phyloP scores from a whole-genome alignment of 2,888 invertebrate species.

The Crocallis elinguaria region DNA sequence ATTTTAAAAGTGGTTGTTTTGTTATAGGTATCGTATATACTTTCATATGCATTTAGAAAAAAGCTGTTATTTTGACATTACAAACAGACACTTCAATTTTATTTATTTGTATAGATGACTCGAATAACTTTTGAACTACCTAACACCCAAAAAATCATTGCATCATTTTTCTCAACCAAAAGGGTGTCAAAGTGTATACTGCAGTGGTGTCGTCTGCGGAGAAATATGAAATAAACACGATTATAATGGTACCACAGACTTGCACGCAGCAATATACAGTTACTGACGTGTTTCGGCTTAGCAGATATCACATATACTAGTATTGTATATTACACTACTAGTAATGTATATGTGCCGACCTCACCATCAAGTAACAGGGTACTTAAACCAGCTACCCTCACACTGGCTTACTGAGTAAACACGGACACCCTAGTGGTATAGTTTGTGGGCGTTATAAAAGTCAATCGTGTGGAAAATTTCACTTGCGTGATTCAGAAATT shows the following conservation, averaged over 20 bases:
- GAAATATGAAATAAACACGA: slow-evolving; percentile 27
- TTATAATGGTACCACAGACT: too few relatives aligned
- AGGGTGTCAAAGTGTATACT: slow-evolving; percentile 50
- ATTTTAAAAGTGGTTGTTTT: too few relatives aligned
- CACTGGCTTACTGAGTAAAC: slow-evolving; percentile 53
- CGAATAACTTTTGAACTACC: too few relatives aligned
- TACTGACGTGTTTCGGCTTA: background rate
- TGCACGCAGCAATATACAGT: slow-evolving; percentile 36
- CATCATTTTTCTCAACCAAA: background rate
- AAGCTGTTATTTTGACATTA: too few relatives aligned
- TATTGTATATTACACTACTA: background rate
- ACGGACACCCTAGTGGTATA: slow-evolving; percentile 44
- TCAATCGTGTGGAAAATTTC: slow-evolving; percentile 39
- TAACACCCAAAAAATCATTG: too few relatives aligned
- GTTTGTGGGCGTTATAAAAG: slow-evolving; percentile 8
- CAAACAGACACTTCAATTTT: too few relatives aligned
- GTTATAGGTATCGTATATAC: too few relatives aligned
- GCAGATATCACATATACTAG: slow-evolving; percentile 31
- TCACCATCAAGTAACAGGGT: slow-evolving; percentile 32
- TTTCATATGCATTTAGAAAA: too few relatives aligned
- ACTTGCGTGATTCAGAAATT: slow-evolving; percentile 47
- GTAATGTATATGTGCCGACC: slow-evolving; percentile 31
- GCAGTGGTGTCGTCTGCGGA: slow-evolving; percentile 38
- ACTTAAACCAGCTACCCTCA: slow-evolving; percentile 40
- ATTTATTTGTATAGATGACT: too few relatives aligned